Evolutionary conservation across 2,888 invertebrate genomes (phyloP), one percentile per base, ranked within the genome.

Genomic region (Junonia oenone): DNA sequence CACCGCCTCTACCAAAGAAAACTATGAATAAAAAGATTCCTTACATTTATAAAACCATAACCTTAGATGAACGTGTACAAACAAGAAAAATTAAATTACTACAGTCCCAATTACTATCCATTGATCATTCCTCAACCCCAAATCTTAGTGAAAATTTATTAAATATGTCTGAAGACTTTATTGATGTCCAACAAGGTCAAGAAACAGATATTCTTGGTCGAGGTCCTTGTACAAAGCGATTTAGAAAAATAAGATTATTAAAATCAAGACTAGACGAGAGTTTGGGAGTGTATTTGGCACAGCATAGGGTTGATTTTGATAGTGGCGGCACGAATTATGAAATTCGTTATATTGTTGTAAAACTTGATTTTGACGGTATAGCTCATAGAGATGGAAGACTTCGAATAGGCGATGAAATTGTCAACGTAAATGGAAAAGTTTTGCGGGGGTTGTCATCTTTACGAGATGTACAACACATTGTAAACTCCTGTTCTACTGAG

Each of bases 341-440:
- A 80, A 91, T 92, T 62, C 86, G 93, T 22, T 92, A 93, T 66
- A 91, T 93, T 58, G 91, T 93, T 56, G 92, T 93, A 15, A 93
- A 93, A 71, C 83, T 94, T 47, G 93, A 93, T 64, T 86, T 91
- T 45, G 92, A 92, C 62, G 93, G 94, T 48, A 92, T 93, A 76
- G 94, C 94, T 19, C 92, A 93, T 62, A 95, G 96, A 81, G 95
- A 96, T 76, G 96, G 96, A 15, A 92, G 95, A 67, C 91, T 98
- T 59, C 92, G 93, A 68, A 92, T 96, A 56, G 97, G 97, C 11
- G 98, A 98, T 82, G 96, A 97, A 91, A 95, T 98, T 62, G 94
- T 97, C 9, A 95, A 96, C 81, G 95, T 97, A 27, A 97, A 97
- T 78, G 97, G 97, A 8, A 93, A 93, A 71, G 93, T 96, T 62